Evolutionary conservation across 2,797 vertebrate genomes (phyloP), one percentile per base, ranked within the genome.

Genomic region (Enteromius unitaeniatus): DNA sequence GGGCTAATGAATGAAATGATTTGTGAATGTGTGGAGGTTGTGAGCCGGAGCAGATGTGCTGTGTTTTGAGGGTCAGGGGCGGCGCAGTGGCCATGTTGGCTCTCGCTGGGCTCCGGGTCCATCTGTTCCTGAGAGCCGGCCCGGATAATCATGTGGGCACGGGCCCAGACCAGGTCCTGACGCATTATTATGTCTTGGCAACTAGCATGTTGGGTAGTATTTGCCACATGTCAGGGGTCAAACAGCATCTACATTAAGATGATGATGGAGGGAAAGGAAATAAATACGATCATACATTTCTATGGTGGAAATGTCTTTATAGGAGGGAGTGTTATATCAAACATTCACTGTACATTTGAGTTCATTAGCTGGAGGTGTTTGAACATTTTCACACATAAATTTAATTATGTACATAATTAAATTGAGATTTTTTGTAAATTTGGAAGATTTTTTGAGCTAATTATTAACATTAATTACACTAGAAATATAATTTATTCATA

Each of bases 71-170:
- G 81, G 81, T 77, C 79, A 77, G 58, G 73, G 84, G 77, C 49
- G n/a, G 21, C 1, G 37, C 6, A 3, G 55, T 68, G 53, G 68
- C 60, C 69, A 65, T 86, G 85, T 83, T 60, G 67, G 78, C 73
- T 64, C 77, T 53, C 21, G 26, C 19, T 74, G 73, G 81, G 73
- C 74, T 55, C 15, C 8, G 23, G 65, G 34, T 67, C 84, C 86
- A 87, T 87, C 81, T 87, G 86, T 84, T 84, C n/a, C 53, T 19
- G 62, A 53, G 45, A 68, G 70, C 45, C 21, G 19, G 19, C 23
- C 14, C 5, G 7, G 53, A 49, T 80, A 75, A 84, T 82, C 81
- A 68, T 65, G 49, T 37, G 75, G 86, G 86, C 84, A 51, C 9
- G 2, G 51, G 60, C 81, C 86, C 86, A 87, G 76, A 62, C 40